Percentiles rank a stretch among this genome's conserved stretches.
These are phyloP conservation scores for Tursiops truncatus DNA, from an alignment of 2,113 vertebrate species.

Conservation along the genomic window DNA sequence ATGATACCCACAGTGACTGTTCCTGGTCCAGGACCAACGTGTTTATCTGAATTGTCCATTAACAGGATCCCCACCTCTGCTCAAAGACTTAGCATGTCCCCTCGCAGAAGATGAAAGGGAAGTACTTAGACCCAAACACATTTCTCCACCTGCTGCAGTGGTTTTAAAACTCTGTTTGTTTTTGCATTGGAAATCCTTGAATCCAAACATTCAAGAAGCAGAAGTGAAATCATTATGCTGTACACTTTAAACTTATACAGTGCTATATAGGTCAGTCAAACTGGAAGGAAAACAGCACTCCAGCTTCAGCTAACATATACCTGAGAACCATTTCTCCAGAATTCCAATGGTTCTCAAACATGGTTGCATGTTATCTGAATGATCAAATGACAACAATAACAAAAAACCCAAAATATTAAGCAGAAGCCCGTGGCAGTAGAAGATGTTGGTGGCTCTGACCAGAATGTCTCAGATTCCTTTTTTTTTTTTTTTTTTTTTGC, in stretches of 20 bases:
- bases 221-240: background rate
- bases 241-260: background rate
- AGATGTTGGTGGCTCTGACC: background rate
- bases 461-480: background rate
- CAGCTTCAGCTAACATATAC: background rate
- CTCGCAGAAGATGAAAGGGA: background rate
- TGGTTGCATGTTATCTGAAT: background rate
- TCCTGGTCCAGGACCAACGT: background rate
- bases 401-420: background rate
- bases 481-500: too few species aligned
- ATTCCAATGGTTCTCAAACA: background rate
- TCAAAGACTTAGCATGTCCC: background rate
- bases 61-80: background rate
- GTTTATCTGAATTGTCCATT: background rate
- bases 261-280: background rate
- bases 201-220: background rate
- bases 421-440: background rate
- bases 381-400: background rate
- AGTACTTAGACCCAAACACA: background rate
- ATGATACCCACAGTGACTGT: background rate
- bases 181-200: background rate
- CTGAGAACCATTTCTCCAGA: background rate
- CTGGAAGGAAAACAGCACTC: background rate
- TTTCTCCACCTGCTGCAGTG: background rate
- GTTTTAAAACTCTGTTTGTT: background rate